Percentiles rank a stretch among this genome's conserved stretches.
These are phyloP conservation scores for Ctenopoma multispine DNA, from an alignment of 2,797 vertebrate genomes.

Conservation along the genomic window DNA sequence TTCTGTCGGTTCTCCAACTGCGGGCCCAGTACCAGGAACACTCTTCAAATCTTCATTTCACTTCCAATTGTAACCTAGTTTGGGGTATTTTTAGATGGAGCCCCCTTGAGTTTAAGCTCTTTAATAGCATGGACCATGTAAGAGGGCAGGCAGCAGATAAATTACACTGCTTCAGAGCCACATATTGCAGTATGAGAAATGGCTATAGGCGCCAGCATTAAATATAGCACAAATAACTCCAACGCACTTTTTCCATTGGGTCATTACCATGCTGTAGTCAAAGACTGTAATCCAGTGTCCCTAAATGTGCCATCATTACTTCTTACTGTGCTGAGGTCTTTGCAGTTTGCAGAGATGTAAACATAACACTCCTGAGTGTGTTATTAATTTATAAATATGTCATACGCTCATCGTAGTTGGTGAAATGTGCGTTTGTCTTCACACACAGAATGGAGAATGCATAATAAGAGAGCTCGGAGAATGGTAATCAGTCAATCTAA, in stretches of 20 bases:
- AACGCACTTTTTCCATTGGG: constrained; percentile 51
- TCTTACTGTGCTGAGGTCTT: constrained; percentile 30
- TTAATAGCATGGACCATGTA: constrained; percentile 61
- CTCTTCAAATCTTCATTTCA: constrained; percentile 51
- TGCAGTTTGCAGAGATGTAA: constrained; percentile 46
- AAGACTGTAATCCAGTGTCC: constrained; percentile 55
- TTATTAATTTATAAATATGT: constrained; percentile 67
- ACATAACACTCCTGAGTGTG: constrained; percentile 11
- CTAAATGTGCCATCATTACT: constrained; percentile 53
- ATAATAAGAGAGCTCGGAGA: constrained; percentile 26
- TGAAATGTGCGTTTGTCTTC: constrained; percentile 35
- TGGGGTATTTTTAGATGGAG: constrained; percentile 74
- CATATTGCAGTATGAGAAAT: constrained; percentile 54
- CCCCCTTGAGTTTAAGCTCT: constrained; percentile 70
- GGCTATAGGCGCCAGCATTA: constrained; percentile 57
- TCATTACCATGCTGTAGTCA: constrained; percentile 60
- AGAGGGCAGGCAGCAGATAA: constrained; percentile 70
- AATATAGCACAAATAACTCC: constrained; percentile 63
- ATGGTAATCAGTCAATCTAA: constrained; percentile 11
- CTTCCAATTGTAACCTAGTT: constrained; percentile 75
- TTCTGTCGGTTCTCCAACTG: constrained; percentile 33
- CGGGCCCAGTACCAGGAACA: constrained; percentile 30
- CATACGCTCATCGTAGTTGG: constrained; percentile 36
- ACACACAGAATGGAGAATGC: constrained; percentile 23
- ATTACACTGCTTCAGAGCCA: constrained; percentile 61